Conservation (phyloP, 2,113 vertebrate species). For the Lophochroa leadbeateri region DNA sequence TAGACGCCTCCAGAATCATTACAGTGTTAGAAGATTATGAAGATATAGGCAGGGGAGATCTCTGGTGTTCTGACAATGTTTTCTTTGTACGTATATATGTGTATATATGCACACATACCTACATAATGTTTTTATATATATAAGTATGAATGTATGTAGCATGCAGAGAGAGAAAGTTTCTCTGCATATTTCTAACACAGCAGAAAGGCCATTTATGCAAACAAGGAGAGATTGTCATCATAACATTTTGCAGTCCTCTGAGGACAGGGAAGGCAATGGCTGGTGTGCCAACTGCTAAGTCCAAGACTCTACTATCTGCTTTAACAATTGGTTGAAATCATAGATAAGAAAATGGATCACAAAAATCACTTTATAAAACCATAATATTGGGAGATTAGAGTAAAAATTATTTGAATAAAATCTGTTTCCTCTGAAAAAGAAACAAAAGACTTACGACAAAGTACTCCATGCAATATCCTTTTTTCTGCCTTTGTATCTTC, state of each 20-base stretch:
- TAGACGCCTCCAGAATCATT: background rate
- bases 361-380: conserved; percentile 11
- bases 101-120: background rate
- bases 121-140: background rate
- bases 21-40: background rate
- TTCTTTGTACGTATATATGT: background rate
- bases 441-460: background rate
- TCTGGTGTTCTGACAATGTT: background rate
- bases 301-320: background rate
- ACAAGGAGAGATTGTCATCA: background rate
- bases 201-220: background rate
- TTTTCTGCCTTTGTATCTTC: background rate
- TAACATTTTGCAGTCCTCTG: background rate
- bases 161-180: background rate
- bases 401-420: background rate
- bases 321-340: background rate
- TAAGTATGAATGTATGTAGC: background rate
- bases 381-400: background rate
- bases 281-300: background rate
- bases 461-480: background rate
- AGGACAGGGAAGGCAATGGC: background rate
- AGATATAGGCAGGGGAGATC: background rate
- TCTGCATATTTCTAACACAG: background rate
- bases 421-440: background rate
- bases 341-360: background rate